Evolutionary conservation across 2,797 vertebrate genomes (phyloP).

Genomic region (Acipenser oxyrinchus): DNA sequence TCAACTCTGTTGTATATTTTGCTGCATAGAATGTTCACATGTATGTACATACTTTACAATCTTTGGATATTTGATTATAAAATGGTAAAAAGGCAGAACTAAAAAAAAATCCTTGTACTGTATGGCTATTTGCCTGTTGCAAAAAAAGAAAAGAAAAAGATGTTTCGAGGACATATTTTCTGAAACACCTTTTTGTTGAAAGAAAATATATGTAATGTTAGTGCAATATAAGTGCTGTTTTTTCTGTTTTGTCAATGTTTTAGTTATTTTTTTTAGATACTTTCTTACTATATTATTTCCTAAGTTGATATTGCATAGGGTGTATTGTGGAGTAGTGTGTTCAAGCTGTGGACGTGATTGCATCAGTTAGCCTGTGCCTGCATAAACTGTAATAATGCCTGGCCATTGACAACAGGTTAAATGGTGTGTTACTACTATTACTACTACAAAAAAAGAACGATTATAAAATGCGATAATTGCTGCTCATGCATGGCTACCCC

Average conservation of each 20-base stretch:
- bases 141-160: conserved; percentile 6
- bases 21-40: conserved; percentile 41
- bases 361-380: no score
- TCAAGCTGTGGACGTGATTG: no score
- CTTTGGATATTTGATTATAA: no score
- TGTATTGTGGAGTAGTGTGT: background rate
- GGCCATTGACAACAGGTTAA: no score
- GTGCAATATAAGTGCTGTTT: conserved; percentile 56
- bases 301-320: conserved; percentile 9
- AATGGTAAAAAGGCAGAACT: background rate
- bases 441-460: background rate
- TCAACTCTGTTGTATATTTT: conserved; percentile 41
- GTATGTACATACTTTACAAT: conserved; percentile 26
- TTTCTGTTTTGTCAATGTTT: conserved; percentile 29
- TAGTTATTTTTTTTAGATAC: conserved; percentile 12
- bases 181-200: conserved; percentile 44
- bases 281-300: conserved; percentile 14
- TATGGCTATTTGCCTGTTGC: conserved; percentile 38
- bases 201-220: conserved; percentile 37
- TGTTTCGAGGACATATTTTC: conserved; percentile 35
- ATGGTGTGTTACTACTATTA: no score
- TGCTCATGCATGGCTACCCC: conserved; percentile 17
- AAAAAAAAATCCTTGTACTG: conserved; percentile 41
- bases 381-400: no score
- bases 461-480: conserved; percentile 11